Percentiles rank a stretch among this genome's conserved stretches.
Evolutionary conservation across 1,140 invertebrate species (phyloP).

Genomic region (Scaptomyza graminum): DNA sequence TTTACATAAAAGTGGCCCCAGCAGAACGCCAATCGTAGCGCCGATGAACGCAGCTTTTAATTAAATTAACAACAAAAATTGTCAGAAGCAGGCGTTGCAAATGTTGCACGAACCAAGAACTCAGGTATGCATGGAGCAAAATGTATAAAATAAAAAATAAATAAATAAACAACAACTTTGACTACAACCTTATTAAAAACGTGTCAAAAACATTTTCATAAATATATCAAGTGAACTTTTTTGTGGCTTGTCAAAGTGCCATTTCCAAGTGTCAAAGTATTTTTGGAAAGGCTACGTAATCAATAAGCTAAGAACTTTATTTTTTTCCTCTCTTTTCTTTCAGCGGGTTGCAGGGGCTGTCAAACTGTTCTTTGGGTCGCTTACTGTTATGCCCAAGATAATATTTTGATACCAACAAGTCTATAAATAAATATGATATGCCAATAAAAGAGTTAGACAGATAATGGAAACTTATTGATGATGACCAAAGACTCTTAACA

Average conservation of each 20-base stretch:
- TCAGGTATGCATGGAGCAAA: conserved; percentile 35
- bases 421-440: conserved; percentile 45
- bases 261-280: conserved; percentile 68
- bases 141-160: conserved; percentile 5
- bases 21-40: conserved; percentile 17
- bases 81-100: conserved; percentile 62
- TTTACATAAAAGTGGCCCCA: conserved; percentile 2
- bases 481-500: neutral
- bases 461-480: conserved; percentile 55
- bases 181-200: conserved; percentile 74
- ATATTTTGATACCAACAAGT: conserved; percentile 52
- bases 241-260: conserved; percentile 55
- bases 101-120: conserved; percentile 29
- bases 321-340: neutral
- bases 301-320: conserved; percentile 62
- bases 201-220: conserved; percentile 80
- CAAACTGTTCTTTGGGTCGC: neutral
- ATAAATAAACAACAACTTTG: conserved; percentile 14
- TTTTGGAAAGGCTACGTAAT: conserved; percentile 57
- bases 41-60: conserved; percentile 56
- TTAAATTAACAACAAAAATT: conserved; percentile 79
- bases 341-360: no score
- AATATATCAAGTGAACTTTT: conserved; percentile 75
- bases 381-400: neutral
- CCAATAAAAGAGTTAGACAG: conserved; percentile 46